A percentile compares a stretch with the other conserved stretches of the same genome.
Evolutionary conservation across 2,797 vertebrate species (phyloP).

Genomic region (Schizopygopsis pylzovi): DNA sequence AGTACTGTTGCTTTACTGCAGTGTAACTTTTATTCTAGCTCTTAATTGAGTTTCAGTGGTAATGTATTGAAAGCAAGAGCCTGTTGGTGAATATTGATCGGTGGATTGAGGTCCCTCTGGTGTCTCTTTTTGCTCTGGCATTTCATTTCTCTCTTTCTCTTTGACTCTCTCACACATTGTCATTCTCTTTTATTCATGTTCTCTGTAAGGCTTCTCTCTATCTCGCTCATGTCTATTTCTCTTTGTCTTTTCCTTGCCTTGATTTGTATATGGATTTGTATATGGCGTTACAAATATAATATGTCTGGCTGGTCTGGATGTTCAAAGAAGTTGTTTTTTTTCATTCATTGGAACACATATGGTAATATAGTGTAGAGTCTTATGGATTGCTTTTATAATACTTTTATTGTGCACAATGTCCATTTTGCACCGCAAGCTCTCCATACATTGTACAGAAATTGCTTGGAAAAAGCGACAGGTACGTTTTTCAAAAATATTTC

Average conservation of each 20-base stretch:
- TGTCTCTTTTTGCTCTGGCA: conserved; percentile 14
- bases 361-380: neutral
- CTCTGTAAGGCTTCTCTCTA: neutral
- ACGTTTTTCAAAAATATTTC: neutral
- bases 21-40: conserved; percentile 12
- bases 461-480: neutral
- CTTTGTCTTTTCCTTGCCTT: neutral
- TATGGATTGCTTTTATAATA: neutral
- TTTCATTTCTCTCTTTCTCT: conserved; percentile 8
- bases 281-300: neutral
- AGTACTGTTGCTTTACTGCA: conserved; percentile 8
- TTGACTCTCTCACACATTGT: neutral
- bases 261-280: conserved; percentile 1
- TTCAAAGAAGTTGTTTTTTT: neutral
- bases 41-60: conserved; percentile 18
- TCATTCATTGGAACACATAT: neutral
- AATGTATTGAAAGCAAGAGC: conserved; percentile 28
- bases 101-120: conserved; percentile 20
- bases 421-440: neutral
- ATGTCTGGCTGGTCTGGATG: neutral
- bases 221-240: neutral
- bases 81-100: conserved; percentile 26
- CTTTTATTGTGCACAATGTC: neutral
- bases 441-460: neutral
- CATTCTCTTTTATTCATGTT: neutral